Evolutionary conservation across 2,888 invertebrate genomes (phyloP), one percentile per base, ranked within the genome.

Genomic region (Cephus nigrinus): DNA sequence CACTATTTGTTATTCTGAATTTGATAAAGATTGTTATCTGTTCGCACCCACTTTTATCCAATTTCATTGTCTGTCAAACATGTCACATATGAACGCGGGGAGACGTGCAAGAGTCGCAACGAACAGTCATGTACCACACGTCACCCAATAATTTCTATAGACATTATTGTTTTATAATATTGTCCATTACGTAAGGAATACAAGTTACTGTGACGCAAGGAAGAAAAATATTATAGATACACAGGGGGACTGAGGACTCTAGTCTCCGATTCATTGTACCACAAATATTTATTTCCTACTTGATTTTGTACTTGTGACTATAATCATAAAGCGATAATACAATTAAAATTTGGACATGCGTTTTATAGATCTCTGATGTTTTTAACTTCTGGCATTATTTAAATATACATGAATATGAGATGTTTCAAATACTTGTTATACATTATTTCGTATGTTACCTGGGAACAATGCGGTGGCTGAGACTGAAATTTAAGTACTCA

Each of bases 401-500:
- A 87, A 85, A 87, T 87, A 88, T 87, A 83, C 31, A 33, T 15
- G 71, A 71, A 71, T 71, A 32, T 71, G 71, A 71, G 15, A 71
- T 32, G 71, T 32, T 71, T 30, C 71, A 15, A 31, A 11, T 12
- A 31, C 71, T 12, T 71, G 12, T 32, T 71, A 55, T 9, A 55
- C 40, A 23, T 55, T 55, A 55, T 55, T 55, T 55, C 23, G 5
- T 23, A 5, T 15, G 9, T 55, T 55, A 55, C 40, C 40, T 23
- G 23, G 40, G 9, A 55, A 55, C 23, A 15, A 55, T 23, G 40
- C 5, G 23, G 23, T 55, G 5, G 40, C 15, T 55, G 40, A 55
- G 5, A 55, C 2, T 23, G 9, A 9, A 55, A 23, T 55, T 23
- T 89, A 91, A 89, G 93, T 92, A 88, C 93, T 93, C 86, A 95